Evolutionary conservation across 2,797 vertebrate species (phyloP), one percentile per base, ranked within the genome.

Genomic region (Xenops minutus): DNA sequence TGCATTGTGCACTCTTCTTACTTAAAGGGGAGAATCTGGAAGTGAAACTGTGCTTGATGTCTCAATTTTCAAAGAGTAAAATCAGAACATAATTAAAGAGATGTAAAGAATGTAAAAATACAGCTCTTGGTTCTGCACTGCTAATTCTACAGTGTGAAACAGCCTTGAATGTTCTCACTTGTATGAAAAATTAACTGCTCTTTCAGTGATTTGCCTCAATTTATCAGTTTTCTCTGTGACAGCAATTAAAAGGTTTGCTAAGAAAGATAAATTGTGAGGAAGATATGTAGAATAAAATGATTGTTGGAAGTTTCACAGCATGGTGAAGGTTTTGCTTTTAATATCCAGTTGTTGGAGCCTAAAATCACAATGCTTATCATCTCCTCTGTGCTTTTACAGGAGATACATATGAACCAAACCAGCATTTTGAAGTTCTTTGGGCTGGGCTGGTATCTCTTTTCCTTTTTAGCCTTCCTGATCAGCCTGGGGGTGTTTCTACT

Each of bases 221-320:
- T 76, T 87, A 71, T 76, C n/a, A 30, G 46, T 63, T 93, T 93
- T 48, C 48, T 78, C 58, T 51, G 63, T 84, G 75, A 72, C 69
- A 85, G 82, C 85, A 94, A 76, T 89, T 96, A 84, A 91, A 94
- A 91, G 71, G 32, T 46, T 92, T 88, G 49, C 52, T 90, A 75
- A 55, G 30, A 48, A 54, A 69, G 61, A 77, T 56, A 44, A 88
- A 75, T 14, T 39, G 34, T 78, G 39, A 46, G 67, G 39, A 61
- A 82, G 30, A 48, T 34, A 5, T 16, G 26, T 51, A 79, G 68
- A 72, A 77, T 63, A 62, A 80, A 85, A 68, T 48, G 17, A 21
- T 14, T 73, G 16, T 58, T 84, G 58, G 58, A 59, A 66, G 36
- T 55, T 80, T 81, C 32, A 62, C 62, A 83, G 80, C 52, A 3